Base-by-base conservation (phyloP, 2,797 vertebrate genomes). In the Melanotaenia pygmaea region DNA sequence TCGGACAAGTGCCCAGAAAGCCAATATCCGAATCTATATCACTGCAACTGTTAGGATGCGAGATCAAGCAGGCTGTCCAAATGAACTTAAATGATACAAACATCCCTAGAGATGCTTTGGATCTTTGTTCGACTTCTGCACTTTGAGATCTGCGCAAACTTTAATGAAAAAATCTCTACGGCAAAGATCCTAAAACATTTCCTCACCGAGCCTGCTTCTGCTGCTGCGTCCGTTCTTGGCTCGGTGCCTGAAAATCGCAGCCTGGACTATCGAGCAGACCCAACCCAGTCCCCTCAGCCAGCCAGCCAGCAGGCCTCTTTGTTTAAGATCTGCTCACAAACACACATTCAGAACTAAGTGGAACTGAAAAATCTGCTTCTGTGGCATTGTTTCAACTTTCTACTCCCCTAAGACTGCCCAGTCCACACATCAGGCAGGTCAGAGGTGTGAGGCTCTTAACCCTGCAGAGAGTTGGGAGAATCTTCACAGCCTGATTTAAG, bases 151-250 rank as follows among this genome's bases (percentile, higher is more conserved):
- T 66, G 58, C 13, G 43, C 9, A 3, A 16, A 13, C 40, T 70
- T 13, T 12, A 13, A 2, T 22, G 12, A 6, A 56, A 28, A 13
- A 24, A 10, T 51, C 24, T 53, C 1, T 14, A n/a, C 38, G 20
- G 43, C 43, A 47, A 2, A 47, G 5, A 58, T 45, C 14, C 11
- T 16, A 14, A 43, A 14, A 18, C 1, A 14, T 59, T 40, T 76
- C 20, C 79, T 86, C 77, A 84, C 86, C 85, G 57, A 73, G 28
- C 59, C 63, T 26, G 24, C 38, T 38, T 45, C 60, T 35, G 13
- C 57, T 47, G 66, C 30, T 43, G 58, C 20, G 70, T 77, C 75
- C 51, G 45, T 50, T 24, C 30, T 66, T 57, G 74, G 34, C 75
- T 32, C 61, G 16, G 56, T 18, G 74, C 64, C 35, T 82, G 58